Evolutionary conservation across 2,888 invertebrate genomes (phyloP).

Genomic region (Idaea biselata): DNA sequence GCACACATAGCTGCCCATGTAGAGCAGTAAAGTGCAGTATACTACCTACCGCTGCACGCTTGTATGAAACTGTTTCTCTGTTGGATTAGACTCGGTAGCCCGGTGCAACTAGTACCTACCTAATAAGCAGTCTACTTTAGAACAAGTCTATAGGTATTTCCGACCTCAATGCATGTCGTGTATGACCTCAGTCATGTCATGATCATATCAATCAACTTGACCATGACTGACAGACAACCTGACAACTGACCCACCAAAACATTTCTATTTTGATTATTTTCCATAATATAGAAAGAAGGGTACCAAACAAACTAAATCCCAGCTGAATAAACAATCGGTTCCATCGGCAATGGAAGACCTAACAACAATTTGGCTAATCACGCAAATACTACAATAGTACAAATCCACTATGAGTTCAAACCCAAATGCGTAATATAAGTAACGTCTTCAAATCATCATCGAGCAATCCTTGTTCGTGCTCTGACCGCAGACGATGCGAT

Average conservation of each 20-base stretch:
- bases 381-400: conserved; percentile 14
- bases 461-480: conserved; percentile 35
- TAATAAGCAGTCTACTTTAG: too few species aligned
- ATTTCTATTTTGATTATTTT: neutral
- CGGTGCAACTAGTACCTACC: too few species aligned
- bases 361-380: conserved; percentile 18
- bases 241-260: neutral
- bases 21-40: too few species aligned
- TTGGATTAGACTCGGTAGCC: too few species aligned
- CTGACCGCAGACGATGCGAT: conserved; percentile 27
- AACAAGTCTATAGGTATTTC: too few species aligned
- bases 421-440: conserved; percentile 33
- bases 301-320: neutral
- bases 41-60: too few species aligned
- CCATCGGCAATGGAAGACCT: conserved; percentile 12
- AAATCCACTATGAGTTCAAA: conserved; percentile 8
- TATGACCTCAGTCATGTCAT: neutral
- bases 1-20: too few species aligned
- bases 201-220: neutral
- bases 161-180: too few species aligned
- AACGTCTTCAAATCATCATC: conserved; percentile 28
- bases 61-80: too few species aligned
- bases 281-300: neutral
- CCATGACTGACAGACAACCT: neutral
- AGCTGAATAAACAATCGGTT: neutral